phyloP scores from a whole-genome alignment of 2,797 vertebrate genomes.

The Clamator glandarius region DNA sequence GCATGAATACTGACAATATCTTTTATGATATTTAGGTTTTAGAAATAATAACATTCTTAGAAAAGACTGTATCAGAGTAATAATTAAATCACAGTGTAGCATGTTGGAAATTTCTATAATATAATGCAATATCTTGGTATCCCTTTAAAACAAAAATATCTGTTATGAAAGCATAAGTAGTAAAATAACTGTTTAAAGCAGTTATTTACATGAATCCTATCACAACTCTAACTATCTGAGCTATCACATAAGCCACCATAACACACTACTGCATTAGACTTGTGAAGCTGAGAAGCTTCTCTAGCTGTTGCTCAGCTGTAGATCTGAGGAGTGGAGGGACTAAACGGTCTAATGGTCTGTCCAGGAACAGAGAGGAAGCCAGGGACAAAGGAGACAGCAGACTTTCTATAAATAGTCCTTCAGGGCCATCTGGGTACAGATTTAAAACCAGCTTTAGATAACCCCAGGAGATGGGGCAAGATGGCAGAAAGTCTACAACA shows the following conservation, averaged over 20 bases:
- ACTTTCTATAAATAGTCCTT: neutral
- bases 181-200: neutral
- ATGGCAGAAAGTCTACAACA: conserved; percentile 42
- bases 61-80: neutral
- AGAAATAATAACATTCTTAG: neutral
- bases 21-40: neutral
- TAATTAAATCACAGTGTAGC: neutral
- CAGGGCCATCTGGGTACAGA: neutral
- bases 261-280: neutral
- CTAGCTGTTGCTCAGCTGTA: neutral
- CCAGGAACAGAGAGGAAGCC: neutral
- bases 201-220: neutral
- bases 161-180: neutral
- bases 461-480: conserved; percentile 29
- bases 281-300: neutral
- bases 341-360: neutral
- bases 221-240: neutral
- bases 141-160: conserved; percentile 11
- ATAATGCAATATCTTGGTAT: neutral
- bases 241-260: neutral
- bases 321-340: neutral
- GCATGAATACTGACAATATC: neutral
- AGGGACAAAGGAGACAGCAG: conserved; percentile 18
- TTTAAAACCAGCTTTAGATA: conserved; percentile 46
- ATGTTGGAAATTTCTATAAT: neutral